phyloP scores from a whole-genome alignment of 2,797 vertebrate genomes.

The Apodemus agrarius region DNA sequence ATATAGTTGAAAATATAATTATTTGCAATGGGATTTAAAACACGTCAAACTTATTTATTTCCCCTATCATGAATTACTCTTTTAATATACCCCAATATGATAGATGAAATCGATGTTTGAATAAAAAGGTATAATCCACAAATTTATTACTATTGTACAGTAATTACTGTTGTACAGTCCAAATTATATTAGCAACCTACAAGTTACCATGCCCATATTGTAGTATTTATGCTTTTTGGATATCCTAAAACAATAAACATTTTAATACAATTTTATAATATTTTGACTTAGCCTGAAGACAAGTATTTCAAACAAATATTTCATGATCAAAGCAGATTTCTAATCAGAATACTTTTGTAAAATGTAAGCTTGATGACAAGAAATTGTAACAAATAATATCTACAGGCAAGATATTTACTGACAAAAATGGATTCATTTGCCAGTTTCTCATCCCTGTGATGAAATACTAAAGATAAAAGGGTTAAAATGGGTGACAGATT shows the following conservation, averaged over 20 bases:
- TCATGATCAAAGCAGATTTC: not conserved
- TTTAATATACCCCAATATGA: not conserved
- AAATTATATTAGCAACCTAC: not conserved
- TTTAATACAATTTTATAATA: not conserved
- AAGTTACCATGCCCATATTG: not conserved
- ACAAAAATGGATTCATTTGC: not conserved
- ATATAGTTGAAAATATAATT: not conserved
- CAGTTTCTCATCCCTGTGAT: not conserved
- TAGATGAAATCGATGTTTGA: not conserved
- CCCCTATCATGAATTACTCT: not conserved
- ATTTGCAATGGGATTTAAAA: not conserved
- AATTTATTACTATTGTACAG: not conserved
- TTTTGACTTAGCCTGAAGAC: not conserved
- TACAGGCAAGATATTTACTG: not conserved
- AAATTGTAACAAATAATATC: not conserved
- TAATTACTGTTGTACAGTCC: not conserved
- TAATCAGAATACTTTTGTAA: not conserved
- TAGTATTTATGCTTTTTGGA: not conserved
- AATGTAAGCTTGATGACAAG: not conserved
- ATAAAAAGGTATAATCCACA: not conserved
- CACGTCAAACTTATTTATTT: not conserved
- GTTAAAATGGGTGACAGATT: not conserved
- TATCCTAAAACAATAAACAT: not conserved
- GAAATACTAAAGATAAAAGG: not conserved
- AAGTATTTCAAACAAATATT: not conserved